These are phyloP conservation scores for Xiphias gladius DNA, from an alignment of 2,113 vertebrate species.

Conservation along the genomic window DNA sequence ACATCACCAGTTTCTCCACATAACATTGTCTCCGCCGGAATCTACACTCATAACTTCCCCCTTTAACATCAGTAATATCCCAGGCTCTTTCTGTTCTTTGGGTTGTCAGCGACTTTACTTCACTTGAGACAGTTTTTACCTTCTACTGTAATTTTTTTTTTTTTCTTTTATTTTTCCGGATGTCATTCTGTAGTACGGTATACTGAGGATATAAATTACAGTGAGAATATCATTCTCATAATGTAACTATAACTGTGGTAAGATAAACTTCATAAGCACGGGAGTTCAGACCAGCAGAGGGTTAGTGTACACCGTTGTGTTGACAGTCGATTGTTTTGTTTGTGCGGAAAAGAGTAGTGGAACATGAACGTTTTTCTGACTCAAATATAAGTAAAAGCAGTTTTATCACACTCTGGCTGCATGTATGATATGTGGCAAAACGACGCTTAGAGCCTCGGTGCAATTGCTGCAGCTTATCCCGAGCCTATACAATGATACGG, in stretches of 20 bases:
- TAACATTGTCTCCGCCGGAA: neutral
- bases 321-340: neutral
- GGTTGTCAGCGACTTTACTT: neutral
- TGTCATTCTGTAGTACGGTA: too few species aligned
- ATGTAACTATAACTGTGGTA: too few species aligned
- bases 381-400: neutral
- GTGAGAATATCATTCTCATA: neutral
- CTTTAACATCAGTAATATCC: neutral
- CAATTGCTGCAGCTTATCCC: neutral
- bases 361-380: neutral
- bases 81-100: neutral
- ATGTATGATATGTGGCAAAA: neutral
- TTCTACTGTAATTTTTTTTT: too few species aligned
- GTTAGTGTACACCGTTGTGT: neutral
- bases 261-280: too few species aligned
- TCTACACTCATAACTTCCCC: neutral
- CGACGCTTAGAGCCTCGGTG: too few species aligned
- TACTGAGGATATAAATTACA: neutral
- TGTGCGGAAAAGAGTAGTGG: neutral
- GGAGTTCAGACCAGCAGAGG: too few species aligned
- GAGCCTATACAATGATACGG: neutral
- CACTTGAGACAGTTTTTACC: too few species aligned
- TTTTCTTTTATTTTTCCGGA: too few species aligned
- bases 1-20: slow-evolving; percentile 1
- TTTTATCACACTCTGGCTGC: neutral